These are phyloP conservation scores for Ptychadena robeensis DNA, from an alignment of 2,797 vertebrate species.

Conservation along the genomic window DNA sequence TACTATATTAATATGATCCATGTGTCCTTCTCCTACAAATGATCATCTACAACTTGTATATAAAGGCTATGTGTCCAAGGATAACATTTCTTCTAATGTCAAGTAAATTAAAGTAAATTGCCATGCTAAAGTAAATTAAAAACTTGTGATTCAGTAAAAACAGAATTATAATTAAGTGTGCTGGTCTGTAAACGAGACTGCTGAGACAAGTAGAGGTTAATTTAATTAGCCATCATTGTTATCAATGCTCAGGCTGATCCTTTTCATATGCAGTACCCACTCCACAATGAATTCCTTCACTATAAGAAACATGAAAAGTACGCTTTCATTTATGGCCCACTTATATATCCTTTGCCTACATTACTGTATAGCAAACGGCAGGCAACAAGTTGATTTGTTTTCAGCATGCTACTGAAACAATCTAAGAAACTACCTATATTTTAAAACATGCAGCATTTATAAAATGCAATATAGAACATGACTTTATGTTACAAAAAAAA, in stretches of 20 bases:
- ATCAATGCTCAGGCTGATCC: conserved; percentile 19
- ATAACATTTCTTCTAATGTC: conserved; percentile 17
- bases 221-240: conserved; percentile 25
- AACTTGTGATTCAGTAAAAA: conserved; percentile 6
- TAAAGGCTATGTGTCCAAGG: neutral
- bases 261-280: conserved; percentile 2
- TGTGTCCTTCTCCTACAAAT: conserved; percentile 27
- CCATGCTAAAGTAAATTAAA: conserved; percentile 8
- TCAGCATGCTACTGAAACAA: neutral
- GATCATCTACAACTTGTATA: conserved; percentile 17
- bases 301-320: neutral
- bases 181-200: neutral
- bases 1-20: conserved; percentile 51
- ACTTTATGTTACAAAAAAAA: no score
- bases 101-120: no score
- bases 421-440: neutral
- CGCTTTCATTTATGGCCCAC: neutral
- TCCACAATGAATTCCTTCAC: conserved; percentile 3
- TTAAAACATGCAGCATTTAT: neutral
- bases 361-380: neutral
- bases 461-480: neutral
- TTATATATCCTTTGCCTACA: neutral
- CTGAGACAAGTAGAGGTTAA: conserved; percentile 22
- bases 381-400: neutral
- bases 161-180: conserved; percentile 9